Base-by-base conservation (phyloP, 2,888 invertebrate species). In the Globia sparganii region DNA sequence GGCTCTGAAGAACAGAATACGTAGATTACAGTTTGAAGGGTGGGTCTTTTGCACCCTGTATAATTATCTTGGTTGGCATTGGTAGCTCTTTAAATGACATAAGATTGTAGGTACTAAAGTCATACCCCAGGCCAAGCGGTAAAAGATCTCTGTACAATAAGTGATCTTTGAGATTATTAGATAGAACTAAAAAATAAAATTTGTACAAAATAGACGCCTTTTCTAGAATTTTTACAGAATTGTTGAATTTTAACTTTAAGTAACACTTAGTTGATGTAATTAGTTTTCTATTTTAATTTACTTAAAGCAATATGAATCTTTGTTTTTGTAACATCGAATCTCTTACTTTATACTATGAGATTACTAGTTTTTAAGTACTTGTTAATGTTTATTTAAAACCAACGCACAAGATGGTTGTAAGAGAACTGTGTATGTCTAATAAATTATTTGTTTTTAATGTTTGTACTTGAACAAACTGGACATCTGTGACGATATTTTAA, bases 371-470 rank as follows among this genome's bases (percentile, higher is more conserved):
- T 87, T 94, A 92, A 91, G 91, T 91, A 90, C 40, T 94, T 94
- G 95, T 96, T 94, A 93, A 92, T 92, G 90, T 92, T 94, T 94
- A 94, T 94, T 94, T 94, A 95, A 95, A 91, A 90, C 67, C 87
- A 88, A 92, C 95, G 95, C 95, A 96, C 96, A 96, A 95, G 89
- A 88, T 88, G 89, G 88, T 86, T 93, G 91, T 92, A 92, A 91
- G 84, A 79, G 87, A 90, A 90, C 84, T 86, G 83, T 93, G 92
- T 95, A 95, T 93, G 92, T 94, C 93, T 95, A 95, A 93, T 96
- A 96, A 96, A 95, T 96, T 96, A 96, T 96, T 96, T 95, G 94
- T 94, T 95, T 95, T 93, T 91, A 87, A 90, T 90, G 91, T 92
- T 91, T 93, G 91, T 91, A 90, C 91, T 90, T 88, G 91, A 89